A percentile compares a stretch with the other conserved stretches of the same genome.
phyloP scores from a whole-genome alignment of 2,888 invertebrate genomes.

The Ophraella communa region DNA sequence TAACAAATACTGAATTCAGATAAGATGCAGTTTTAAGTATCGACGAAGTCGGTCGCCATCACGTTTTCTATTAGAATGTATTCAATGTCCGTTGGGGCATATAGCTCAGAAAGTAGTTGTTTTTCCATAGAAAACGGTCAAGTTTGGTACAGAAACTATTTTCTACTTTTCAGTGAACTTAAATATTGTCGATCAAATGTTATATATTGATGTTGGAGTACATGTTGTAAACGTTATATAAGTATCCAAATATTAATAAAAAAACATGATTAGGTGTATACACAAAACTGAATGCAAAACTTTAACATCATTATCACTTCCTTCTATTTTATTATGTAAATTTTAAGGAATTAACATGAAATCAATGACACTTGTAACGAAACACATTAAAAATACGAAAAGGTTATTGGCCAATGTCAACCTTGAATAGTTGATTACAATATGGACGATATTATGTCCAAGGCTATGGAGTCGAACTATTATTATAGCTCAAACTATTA shows the following conservation, averaged over 20 bases:
- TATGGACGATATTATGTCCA: slow-evolving; percentile 37
- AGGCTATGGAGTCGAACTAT: slow-evolving; percentile 16
- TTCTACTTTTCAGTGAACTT: too few relatives aligned
- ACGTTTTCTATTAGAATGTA: too few relatives aligned
- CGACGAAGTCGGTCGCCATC: too few relatives aligned
- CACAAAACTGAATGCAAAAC: background rate
- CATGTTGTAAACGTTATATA: background rate
- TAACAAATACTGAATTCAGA: too few relatives aligned
- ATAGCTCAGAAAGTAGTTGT: too few relatives aligned
- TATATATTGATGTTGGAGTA: background rate
- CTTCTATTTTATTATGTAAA: slow-evolving; percentile 31
- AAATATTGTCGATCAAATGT: too few relatives aligned
- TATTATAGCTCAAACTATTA: slow-evolving; percentile 29
- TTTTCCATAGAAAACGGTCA: too few relatives aligned
- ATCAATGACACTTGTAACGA: slow-evolving; percentile 27
- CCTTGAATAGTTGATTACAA: slow-evolving; percentile 44
- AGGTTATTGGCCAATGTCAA: slow-evolving; percentile 39
- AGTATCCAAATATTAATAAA: background rate
- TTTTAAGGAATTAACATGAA: slow-evolving; percentile 22
- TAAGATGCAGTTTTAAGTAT: too few relatives aligned
- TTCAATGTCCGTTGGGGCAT: too few relatives aligned
- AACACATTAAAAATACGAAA: slow-evolving; percentile 23
- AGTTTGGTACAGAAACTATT: too few relatives aligned
- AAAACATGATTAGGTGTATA: background rate
- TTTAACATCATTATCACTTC: slow-evolving; percentile 11